Base-by-base conservation (phyloP, 2,888 invertebrate species). In the Tetheella fluctuosa region DNA sequence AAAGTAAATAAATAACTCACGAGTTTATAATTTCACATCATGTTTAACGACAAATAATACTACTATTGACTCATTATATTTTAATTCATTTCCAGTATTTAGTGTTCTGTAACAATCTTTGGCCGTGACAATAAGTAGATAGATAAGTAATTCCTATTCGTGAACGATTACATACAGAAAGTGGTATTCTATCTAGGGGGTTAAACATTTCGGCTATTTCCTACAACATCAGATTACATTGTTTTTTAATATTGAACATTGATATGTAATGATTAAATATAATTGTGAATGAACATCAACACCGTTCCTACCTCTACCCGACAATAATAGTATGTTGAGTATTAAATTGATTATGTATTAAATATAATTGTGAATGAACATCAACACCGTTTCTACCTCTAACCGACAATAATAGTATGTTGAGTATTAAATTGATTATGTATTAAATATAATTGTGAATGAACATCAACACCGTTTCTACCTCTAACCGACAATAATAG, bases 301-400 rank as follows among this genome's bases (percentile, higher is more conserved):
- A 20, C 48, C 17, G 20, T 48, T 17, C 17, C 20, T n/a, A n/a
- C 54, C 61, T 53, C 58, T 65, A 6, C 1, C 12, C 5, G 63
- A 63, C 52, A 54, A 62, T 61, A 61, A 59, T 65, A 54, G 61
- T 59, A 57, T 59, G 60, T 59, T 20, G n/a, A 13, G 2, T 13
- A 34, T 34, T 34, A 13, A 34, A 13, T 34, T 7, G 34, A 30
- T 30, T 34, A 34, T 13, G 12, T 34, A 34, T 34, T 34, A 57
- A 69, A 72, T 69, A 73, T 71, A n/a, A 70, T 72, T 72, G 71
- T 73, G 67, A 72, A 69, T 64, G 64, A 20, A 20, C 48, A 48
- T 48, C 48, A 48, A 20, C 20, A 20, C 48, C 17, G 20, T 48
- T 17, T 10, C 20, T n/a, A n/a, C 54, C 61, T 53, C 58, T 65